Evolutionary conservation across 2,113 vertebrate genomes (phyloP).

Genomic region (Dipodomys ordii): DNA sequence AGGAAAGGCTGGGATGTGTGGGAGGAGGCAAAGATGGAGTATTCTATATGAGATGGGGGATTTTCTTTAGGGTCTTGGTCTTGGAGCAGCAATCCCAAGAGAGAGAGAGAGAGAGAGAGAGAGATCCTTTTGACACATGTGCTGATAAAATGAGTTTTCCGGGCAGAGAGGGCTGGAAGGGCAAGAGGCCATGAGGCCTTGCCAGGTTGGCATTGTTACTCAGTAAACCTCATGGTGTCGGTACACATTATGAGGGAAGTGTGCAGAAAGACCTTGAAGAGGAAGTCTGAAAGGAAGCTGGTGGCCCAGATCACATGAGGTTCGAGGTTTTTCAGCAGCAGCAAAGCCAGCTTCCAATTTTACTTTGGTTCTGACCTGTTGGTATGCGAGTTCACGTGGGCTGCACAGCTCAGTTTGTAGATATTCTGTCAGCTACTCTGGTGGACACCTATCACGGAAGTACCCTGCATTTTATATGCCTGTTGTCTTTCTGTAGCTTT

Average conservation of each 20-base stretch:
- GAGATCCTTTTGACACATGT: neutral
- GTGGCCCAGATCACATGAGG: neutral
- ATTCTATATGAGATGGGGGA: neutral
- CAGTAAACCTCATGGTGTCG: rapidly evolving
- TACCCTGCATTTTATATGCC: neutral
- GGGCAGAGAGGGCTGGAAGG: neutral
- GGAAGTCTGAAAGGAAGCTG: neutral
- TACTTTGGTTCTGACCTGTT: neutral
- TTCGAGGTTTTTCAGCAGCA: neutral
- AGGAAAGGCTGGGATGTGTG: neutral
- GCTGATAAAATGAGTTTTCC: neutral
- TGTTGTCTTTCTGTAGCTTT: neutral
- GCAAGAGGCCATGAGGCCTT: neutral
- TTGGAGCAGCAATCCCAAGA: neutral
- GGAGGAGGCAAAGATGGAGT: neutral
- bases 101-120: too few species aligned
- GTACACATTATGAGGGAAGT: rapidly evolving
- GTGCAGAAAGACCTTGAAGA: neutral
- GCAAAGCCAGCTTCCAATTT: neutral
- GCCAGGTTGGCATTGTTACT: rapidly evolving
- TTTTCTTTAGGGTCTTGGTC: neutral
- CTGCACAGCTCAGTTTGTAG: neutral
- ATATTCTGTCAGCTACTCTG: slow-evolving; percentile 18
- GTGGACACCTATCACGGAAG: neutral
- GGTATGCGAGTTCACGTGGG: rapidly evolving